Conservation (phyloP, 2,888 invertebrate species). For the Acrobasis repandana region DNA sequence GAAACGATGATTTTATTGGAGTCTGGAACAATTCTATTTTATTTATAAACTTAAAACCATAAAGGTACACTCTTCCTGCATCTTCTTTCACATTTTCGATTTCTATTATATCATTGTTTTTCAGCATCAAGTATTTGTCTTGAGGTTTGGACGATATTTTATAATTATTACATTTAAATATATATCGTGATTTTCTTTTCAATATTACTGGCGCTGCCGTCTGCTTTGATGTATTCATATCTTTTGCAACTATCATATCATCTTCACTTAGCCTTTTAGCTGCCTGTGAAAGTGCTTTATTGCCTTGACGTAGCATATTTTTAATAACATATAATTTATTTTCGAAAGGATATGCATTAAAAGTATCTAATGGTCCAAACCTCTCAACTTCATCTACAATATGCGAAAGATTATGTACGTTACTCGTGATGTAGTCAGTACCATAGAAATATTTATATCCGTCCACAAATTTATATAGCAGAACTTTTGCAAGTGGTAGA, state of each 20-base stretch:
- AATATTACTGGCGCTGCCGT: background rate
- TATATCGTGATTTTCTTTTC: background rate
- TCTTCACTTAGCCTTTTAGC: background rate
- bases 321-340: conserved; percentile 10
- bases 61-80: background rate
- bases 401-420: conserved; percentile 3
- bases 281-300: background rate
- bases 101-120: background rate
- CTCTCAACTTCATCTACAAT: conserved; percentile 5
- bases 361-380: conserved; percentile 8
- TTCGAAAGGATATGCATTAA: conserved; percentile 8
- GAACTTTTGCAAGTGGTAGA: background rate
- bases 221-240: background rate
- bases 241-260: background rate
- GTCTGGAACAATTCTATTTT: background rate
- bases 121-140: background rate
- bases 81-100: background rate
- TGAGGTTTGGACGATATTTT: background rate
- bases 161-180: background rate
- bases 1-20: conserved; percentile 1
- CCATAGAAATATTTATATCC: background rate
- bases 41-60: background rate
- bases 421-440: background rate
- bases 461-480: background rate
- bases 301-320: background rate